phyloP scores from a whole-genome alignment of 1,140 invertebrate species.

The Pseudomyrmex sp. region DNA sequence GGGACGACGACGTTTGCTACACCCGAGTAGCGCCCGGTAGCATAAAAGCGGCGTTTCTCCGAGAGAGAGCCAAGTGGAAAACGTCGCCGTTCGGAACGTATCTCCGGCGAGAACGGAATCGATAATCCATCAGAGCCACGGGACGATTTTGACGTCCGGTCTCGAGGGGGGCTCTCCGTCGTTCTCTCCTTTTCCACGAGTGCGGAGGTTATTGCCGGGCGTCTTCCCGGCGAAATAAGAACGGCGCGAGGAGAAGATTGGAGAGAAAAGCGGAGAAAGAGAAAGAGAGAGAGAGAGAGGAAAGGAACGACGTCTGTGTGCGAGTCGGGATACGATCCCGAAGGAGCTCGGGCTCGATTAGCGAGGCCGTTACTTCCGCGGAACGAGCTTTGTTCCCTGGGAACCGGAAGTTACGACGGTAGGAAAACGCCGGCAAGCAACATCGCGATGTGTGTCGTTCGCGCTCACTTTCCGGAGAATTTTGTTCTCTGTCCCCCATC shows the following conservation, averaged over 20 bases:
- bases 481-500: constrained; percentile 2
- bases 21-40: not conserved
- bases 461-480: no score
- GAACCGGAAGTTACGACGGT: constrained; percentile 70
- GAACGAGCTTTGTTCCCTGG: constrained; percentile 68
- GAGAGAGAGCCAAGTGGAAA: constrained; percentile 43
- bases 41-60: constrained; percentile 42
- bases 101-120: constrained; percentile 42
- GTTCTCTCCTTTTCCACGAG: not conserved
- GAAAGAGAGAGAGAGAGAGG: no score
- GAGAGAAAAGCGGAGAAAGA: not conserved
- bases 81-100: constrained; percentile 42
- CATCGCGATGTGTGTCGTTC: not conserved
- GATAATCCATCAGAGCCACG: constrained; percentile 58
- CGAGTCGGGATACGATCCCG: constrained; percentile 60
- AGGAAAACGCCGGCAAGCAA: constrained; percentile 36
- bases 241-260: not conserved
- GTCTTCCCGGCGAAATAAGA: constrained; percentile 49
- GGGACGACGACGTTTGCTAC: not conserved
- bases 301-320: constrained; percentile 48
- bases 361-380: constrained; percentile 68
- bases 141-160: constrained; percentile 60
- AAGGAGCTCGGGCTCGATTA: constrained; percentile 69
- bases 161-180: not conserved
- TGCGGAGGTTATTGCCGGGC: constrained; percentile 36